Conservation (phyloP, 2,113 vertebrate genomes). For the Crotalus viridis region DNA sequence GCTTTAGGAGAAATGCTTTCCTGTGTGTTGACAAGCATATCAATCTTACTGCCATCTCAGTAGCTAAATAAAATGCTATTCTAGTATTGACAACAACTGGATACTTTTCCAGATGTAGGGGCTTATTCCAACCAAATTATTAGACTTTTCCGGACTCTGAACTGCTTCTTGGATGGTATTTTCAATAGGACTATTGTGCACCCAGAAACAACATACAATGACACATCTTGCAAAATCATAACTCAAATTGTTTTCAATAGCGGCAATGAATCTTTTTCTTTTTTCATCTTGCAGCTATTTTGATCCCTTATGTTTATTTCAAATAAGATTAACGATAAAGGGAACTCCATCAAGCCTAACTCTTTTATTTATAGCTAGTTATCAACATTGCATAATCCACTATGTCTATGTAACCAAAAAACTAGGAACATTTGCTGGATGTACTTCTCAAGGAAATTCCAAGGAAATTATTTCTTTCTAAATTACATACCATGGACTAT, state of each 20-base stretch:
- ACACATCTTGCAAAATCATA: background rate
- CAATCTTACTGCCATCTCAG: background rate
- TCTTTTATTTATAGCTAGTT: background rate
- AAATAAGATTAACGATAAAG: background rate
- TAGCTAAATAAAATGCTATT: background rate
- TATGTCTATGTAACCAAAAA: background rate
- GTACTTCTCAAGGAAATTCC: background rate
- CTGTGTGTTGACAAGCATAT: background rate
- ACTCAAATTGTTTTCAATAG: background rate
- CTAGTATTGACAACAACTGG: background rate
- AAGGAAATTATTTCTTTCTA: background rate
- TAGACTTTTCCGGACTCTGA: background rate
- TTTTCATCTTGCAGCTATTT: background rate
- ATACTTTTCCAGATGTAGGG: background rate
- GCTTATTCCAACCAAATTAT: background rate
- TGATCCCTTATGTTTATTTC: background rate
- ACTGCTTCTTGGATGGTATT: background rate
- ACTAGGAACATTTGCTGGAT: background rate
- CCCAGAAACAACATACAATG: background rate
- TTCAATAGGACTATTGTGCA: background rate
- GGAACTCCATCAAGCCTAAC: background rate
- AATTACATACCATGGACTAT: background rate
- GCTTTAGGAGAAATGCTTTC: conserved; percentile 6
- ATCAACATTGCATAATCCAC: background rate
- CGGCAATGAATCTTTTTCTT: background rate